Base-by-base conservation (phyloP, 2,113 vertebrate species). In the Salvelinus sp. region DNA sequence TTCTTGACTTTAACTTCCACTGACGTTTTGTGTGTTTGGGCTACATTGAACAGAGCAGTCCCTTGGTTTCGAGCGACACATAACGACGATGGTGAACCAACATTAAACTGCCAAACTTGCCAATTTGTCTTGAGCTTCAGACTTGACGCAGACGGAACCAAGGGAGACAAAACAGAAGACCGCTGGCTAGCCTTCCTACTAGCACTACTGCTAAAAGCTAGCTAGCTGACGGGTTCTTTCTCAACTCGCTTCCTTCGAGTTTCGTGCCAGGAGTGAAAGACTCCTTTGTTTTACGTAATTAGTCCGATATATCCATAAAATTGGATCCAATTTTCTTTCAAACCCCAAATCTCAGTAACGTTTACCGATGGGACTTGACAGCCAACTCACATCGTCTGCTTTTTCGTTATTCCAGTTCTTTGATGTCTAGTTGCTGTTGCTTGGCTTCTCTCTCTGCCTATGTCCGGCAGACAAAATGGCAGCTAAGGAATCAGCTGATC, bases 401-500 rank as follows among this genome's bases (percentile, higher is more conserved):
- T 76, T 65, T 58, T 50, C 14, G 69, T 80, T 76, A 82, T 82
- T 83, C 83, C 82, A 79, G 81, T 79, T 82, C 38, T 73, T n/a
- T 18, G 16, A 72, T 25, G 70, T 81, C 28, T 69, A 65, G 16
- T 20, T 18, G 16, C 12, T 14, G 27, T 22, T 14, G 66, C 28
- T 38, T 7, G 82, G 86, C 77, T 86, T 73, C 74, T 72, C 86
- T 79, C 83, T 50, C 76, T 72, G 72, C 13, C 33, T 63, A 47
- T 23, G 83, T 84, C 78, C 50, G 73, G 87, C 86, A 90, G 90
- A 94, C 93, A 94, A 94, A 94, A 94, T 94, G 93, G 93, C 91
- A 93, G 92, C 90, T 89, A 91, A 74, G 82, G 88, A 89, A 92
- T 93, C 93, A 94, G 91, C 92, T 94, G 93, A 92, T 91, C 91